Conservation (phyloP, 2,797 vertebrate species). For the Zonotrichia albicollis region DNA sequence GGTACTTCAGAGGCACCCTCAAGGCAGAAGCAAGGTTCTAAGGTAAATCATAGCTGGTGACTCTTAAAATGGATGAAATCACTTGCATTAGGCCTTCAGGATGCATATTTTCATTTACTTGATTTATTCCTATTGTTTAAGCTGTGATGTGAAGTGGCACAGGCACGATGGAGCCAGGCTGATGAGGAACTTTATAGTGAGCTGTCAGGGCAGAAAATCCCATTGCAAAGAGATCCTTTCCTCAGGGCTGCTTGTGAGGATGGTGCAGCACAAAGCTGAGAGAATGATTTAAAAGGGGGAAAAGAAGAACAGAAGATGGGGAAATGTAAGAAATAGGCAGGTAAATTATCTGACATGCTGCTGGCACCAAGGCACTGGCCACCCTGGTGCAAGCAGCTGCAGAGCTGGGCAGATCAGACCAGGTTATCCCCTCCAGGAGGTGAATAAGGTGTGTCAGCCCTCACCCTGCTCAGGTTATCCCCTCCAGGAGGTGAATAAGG, state of each 20-base stretch:
- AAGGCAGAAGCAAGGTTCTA: constrained; percentile 41
- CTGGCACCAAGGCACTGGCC: neutral
- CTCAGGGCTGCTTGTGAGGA: neutral
- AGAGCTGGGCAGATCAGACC: neutral
- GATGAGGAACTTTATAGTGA: constrained; percentile 23
- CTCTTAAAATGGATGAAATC: constrained; percentile 48
- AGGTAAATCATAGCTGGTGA: constrained; percentile 60
- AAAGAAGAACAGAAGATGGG: neutral
- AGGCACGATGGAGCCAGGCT: neutral
- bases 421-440: neutral
- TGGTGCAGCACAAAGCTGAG: neutral
- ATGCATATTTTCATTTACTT: constrained; percentile 63
- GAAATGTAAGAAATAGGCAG: neutral
- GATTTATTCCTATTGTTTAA: constrained; percentile 66
- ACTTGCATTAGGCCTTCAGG: constrained; percentile 47
- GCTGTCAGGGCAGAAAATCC: constrained; percentile 41
- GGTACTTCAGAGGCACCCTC: constrained; percentile 40
- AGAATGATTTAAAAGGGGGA: neutral
- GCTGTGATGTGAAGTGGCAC: constrained; percentile 38
- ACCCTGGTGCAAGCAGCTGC: neutral
- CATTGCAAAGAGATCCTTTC: neutral
- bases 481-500: neutral
- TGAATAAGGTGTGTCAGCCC: too few species aligned
- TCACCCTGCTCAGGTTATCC: neutral
- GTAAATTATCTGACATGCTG: neutral